Base-by-base conservation (phyloP, 2,113 vertebrate genomes). In the Tricholaema leucomelas region DNA sequence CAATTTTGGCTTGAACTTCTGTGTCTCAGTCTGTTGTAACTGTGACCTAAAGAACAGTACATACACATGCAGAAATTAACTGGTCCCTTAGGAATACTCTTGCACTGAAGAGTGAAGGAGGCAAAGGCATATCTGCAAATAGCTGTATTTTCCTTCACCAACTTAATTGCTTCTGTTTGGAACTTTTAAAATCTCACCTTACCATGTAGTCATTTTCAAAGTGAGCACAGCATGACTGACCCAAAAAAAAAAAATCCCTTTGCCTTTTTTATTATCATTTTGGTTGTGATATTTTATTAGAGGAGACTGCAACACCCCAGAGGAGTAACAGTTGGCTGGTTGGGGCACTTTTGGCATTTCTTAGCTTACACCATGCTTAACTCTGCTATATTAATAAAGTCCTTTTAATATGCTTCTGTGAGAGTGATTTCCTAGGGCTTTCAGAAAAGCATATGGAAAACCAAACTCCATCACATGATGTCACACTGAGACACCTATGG, bases 81-180 rank as follows among this genome's bases (percentile, higher is more conserved):
- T 92, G 67, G 91, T 95, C 94, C 88, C 94, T 85, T 28, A 94
- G 93, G 94, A 95, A 64, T 73, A 31, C 78, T 94, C 66, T 92
- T 94, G 90, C 85, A 46, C 73, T 88, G 88, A 66, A 90, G 88
- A 96, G 81, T 82, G 93, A 93, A 93, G 90, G 77, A 95, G 92
- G 82, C 86, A 90, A 95, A 87, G 63, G 91, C 90, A 70, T 91
- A 94, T 95, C 94, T 93, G 92, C 88, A 94, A 95, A 95, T 79
- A 93, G 77, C 75, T 88, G 12, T 90, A 92, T 95, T 95, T 94
- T 94, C 92, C 93, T 94, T 94, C 86, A 88, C 92, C 83, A 84
- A 52, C 63, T 95, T 95, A 95, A 96, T 95, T 94, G 93, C 92
- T 94, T 94, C 95, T 96, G 93, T 95, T 96, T 95, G 90, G 91